Evolutionary conservation across 2,113 vertebrate species (phyloP), one percentile per base, ranked within the genome.

Genomic region (Sitta europaea): DNA sequence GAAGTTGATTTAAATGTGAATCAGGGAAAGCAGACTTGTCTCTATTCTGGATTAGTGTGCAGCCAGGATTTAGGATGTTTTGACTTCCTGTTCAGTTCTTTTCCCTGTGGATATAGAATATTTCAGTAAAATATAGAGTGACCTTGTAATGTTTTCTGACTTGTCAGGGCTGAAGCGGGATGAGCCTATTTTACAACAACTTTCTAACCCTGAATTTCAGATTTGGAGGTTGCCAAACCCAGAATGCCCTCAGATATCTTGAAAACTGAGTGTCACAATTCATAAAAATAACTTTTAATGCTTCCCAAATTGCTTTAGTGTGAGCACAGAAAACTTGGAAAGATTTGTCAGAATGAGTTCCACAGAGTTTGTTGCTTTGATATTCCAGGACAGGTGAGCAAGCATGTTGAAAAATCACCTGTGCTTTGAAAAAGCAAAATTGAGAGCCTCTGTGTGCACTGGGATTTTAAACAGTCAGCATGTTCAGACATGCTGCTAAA

Each of bases 401-500:
- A 90, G 29, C 35, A 31, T 14, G 14, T 25, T 86, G 82, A 88
- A 94, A 92, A 92, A 86, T 67, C 40, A 90, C 71, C 55, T 47
- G 19, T 90, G 50, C 58, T 90, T 91, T 94, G 18, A 86, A 81
- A 88, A 96, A 88, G 18, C n/a, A 40, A 79, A 92, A n/a, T 31
- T 55, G 58, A 83, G 77, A 80, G 55, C 59, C 77, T 76, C 58
- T 50, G 3, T 48, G 33, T 65, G 31, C 3, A 2, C 51, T 43
- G 36, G 50, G 58, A 12, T 76, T 93, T 80, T 76, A 70, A 90
- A 48, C 16, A 77, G 35, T 65, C 85, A 62, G 62, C 62, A 21
- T 88, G 95, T 96, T 96, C 36, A 73, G 74, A 55, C 94, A 73
- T 27, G 95, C 71, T 79, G 54, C 27, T 86, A 55, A 88, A 90